Evolutionary conservation across 2,888 invertebrate species (phyloP), one percentile per base, ranked within the genome.

Genomic region (Erebia aethiops): DNA sequence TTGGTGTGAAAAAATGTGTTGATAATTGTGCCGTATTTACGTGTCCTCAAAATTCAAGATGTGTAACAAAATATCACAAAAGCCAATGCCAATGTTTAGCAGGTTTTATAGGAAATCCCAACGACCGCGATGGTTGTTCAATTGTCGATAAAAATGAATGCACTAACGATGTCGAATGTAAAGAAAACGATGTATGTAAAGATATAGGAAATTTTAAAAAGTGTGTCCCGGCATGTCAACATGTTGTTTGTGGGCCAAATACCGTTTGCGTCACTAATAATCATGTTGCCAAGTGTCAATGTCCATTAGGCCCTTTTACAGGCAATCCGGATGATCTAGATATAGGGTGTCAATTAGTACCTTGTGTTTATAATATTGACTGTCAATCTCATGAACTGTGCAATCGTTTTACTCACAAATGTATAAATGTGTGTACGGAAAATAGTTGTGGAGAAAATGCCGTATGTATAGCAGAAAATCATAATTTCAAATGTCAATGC

Each of bases 261-360:
- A 98, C 98, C 9, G 94, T 98, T 18, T 98, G 98, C 82, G 95
- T 98, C 10, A 97, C 97, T 2, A 97, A 98, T 80, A 98, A 98
- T 82, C 98, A 98, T 84, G 96, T 96, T 14, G 97, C 97, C 0
- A 96, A 97, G 85, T 98, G 98, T 82, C 97, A 97, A 80, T 98
- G 98, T 83, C 98, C 98, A 18, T 96, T 97, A 9, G 98, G 98
- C 18, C 95, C 97, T 1, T 98, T 95, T 84, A 96, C 97, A 11
- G 98, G 98, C 3, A 96, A 98, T 91, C 97, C 98, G 0, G 96
- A 96, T 82, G 97, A 98, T 84, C 87, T 95, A 1, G 92, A 94
- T 71, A 94, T 94, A 71, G 97, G 98, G 67, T 97, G 97, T 82
- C 94, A 95, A 87, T 94, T 95, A 70, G 97, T 98, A 8, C 96